These are phyloP conservation scores for Montipora foliosa DNA, from an alignment of 64 coral and sea anemone species.

Conservation along the genomic window DNA sequence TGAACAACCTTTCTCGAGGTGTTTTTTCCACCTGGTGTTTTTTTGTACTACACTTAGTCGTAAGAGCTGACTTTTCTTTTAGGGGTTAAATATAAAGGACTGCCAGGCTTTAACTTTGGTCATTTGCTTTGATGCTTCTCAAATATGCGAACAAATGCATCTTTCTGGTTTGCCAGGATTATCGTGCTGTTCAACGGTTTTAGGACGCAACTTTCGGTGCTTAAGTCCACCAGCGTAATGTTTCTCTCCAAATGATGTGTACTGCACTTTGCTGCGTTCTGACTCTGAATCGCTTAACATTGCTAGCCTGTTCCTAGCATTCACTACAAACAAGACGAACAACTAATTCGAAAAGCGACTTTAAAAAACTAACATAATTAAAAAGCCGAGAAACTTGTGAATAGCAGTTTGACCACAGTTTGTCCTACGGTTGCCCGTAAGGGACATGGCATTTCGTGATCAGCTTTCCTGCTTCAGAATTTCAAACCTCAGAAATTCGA, in stretches of 20 bases:
- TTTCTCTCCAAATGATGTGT: slow-evolving; percentile 63
- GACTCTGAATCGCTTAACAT: too few species aligned
- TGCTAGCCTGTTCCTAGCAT: too few species aligned
- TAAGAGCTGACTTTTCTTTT: slow-evolving; percentile 48
- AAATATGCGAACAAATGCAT: slow-evolving; percentile 58
- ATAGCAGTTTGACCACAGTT: too few species aligned
- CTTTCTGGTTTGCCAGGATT: slow-evolving; percentile 61
- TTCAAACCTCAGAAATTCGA: too few species aligned
- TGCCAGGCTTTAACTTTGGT: slow-evolving; percentile 46
- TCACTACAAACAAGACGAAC: too few species aligned
- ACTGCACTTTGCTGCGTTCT: slow-evolving; percentile 58
- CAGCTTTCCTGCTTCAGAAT: too few species aligned
- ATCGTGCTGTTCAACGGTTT: slow-evolving; percentile 54
- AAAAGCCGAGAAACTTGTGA: too few species aligned
- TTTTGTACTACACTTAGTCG: slow-evolving; percentile 52
- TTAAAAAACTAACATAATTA: too few species aligned
- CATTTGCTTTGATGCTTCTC: slow-evolving; percentile 64
- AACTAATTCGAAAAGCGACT: too few species aligned
- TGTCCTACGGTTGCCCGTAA: too few species aligned
- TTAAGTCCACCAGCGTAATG: slow-evolving; percentile 49
- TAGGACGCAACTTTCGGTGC: slow-evolving; percentile 59
- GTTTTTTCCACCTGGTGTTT: slow-evolving; percentile 54
- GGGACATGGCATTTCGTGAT: too few species aligned
- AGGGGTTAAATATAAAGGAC: slow-evolving; percentile 38
- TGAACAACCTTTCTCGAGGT: slow-evolving; percentile 39